Percentiles rank a stretch among this genome's conserved stretches.
Evolutionary conservation across 2,113 vertebrate species (phyloP).

Genomic region (Esox niger): DNA sequence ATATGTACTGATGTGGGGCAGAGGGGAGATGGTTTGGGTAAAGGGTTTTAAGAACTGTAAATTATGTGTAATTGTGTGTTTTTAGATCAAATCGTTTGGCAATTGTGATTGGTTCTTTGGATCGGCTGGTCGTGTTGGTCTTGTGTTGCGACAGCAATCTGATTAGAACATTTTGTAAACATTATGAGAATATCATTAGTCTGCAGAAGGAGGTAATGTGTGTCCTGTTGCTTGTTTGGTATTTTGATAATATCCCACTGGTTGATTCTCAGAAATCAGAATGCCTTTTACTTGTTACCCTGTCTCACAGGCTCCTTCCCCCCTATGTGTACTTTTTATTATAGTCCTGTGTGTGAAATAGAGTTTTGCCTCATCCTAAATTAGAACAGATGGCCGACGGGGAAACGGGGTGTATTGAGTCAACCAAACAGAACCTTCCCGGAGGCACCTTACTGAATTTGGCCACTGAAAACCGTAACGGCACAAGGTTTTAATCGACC

Average conservation of each 20-base stretch:
- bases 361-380: too few relatives aligned
- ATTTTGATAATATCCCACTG: neutral
- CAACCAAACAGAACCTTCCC: too few relatives aligned
- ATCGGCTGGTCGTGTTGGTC: neutral
- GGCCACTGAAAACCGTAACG: too few relatives aligned
- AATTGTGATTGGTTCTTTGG: neutral
- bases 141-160: too few relatives aligned
- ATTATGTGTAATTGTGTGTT: conserved; percentile 50
- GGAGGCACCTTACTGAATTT: too few relatives aligned
- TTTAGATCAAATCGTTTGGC: conserved; percentile 10
- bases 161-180: neutral
- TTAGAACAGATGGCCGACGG: too few relatives aligned
- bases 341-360: too few relatives aligned
- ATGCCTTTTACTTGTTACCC: conserved; percentile 12
- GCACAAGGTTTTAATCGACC: too few relatives aligned
- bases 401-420: too few relatives aligned
- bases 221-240: neutral
- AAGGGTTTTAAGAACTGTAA: conserved; percentile 42
- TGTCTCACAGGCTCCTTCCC: neutral
- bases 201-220: neutral
- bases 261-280: neutral
- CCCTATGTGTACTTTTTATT: too few relatives aligned
- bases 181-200: neutral
- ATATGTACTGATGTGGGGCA: conserved; percentile 8
- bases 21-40: neutral